phyloP scores from a whole-genome alignment of 2,888 invertebrate species.

The Meteorus colon region DNA sequence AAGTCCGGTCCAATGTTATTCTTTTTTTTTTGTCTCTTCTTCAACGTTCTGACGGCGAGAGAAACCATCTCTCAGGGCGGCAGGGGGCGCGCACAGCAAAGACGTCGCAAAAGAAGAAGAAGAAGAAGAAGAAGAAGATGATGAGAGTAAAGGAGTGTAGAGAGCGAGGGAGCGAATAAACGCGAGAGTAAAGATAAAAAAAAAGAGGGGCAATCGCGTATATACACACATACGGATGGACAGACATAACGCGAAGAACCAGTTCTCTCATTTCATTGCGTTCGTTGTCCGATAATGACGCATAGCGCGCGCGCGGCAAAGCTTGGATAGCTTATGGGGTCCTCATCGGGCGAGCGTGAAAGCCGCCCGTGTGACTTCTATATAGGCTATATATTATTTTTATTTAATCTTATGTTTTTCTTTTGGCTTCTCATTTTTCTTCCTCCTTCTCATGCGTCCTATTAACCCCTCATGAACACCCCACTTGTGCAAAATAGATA shows the following conservation, averaged over 20 bases:
- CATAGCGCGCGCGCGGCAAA: slow-evolving; percentile 64
- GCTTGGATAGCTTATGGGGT: slow-evolving; percentile 27
- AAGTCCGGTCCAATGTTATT: slow-evolving; percentile 39
- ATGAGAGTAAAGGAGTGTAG: background rate
- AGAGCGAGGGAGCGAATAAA: slow-evolving; percentile 9
- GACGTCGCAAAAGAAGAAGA: slow-evolving; percentile 25
- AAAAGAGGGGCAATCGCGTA: slow-evolving; percentile 56
- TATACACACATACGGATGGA: slow-evolving; percentile 52
- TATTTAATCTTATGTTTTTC: background rate
- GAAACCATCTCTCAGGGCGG: slow-evolving; percentile 33
- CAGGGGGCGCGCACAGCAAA: slow-evolving; percentile 25
- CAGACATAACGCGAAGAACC: slow-evolving; percentile 70
- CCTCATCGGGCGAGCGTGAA: slow-evolving; percentile 34
- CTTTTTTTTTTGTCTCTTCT: slow-evolving; percentile 13
- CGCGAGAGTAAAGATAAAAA: slow-evolving; percentile 44
- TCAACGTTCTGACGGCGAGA: slow-evolving; percentile 29
- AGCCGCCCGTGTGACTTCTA: slow-evolving; percentile 24
- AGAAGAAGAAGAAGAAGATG: background rate
- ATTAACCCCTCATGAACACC: background rate
- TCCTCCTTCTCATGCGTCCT: slow-evolving; percentile 2
- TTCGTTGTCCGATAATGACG: slow-evolving; percentile 74
- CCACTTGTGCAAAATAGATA: background rate
- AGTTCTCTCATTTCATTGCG: slow-evolving; percentile 74
- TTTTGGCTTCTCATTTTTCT: background rate
- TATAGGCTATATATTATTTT: background rate